phyloP scores from a whole-genome alignment of 2,113 vertebrate species.

The crab-eating macaque (Macaca fascicularis) region DNA sequence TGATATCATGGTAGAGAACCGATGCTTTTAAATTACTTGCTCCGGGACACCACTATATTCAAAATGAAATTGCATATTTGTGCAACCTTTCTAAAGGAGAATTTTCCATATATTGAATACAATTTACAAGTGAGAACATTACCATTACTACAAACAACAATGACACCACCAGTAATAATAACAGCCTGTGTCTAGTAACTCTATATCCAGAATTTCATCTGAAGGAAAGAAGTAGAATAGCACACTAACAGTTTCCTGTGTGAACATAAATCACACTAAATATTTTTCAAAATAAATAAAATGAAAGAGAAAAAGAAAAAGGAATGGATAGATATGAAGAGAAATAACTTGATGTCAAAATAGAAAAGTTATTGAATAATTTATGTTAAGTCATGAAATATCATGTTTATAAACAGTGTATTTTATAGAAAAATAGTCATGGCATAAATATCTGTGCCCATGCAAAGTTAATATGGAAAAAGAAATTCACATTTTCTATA shows the following conservation, averaged over 20 bases:
- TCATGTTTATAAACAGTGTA: not conserved
- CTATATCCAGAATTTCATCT: not conserved
- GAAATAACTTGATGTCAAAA: not conserved
- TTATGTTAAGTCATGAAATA: not conserved
- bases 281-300: not conserved
- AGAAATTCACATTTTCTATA: not conserved
- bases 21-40: not conserved
- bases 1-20: not conserved
- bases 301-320: not conserved
- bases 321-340: not conserved
- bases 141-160: not conserved
- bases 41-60: not conserved
- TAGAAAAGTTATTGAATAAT: not conserved
- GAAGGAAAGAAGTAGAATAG: not conserved
- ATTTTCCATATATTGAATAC: not conserved
- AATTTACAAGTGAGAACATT: not conserved
- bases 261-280: not conserved
- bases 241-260: not conserved
- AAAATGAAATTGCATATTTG: not conserved
- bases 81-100: not conserved
- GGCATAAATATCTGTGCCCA: not conserved
- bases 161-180: not conserved
- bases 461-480: not conserved
- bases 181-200: not conserved
- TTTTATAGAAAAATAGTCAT: not conserved